Evolutionary conservation across 2,113 vertebrate genomes (phyloP).

Genomic region (Macquaria australasica): DNA sequence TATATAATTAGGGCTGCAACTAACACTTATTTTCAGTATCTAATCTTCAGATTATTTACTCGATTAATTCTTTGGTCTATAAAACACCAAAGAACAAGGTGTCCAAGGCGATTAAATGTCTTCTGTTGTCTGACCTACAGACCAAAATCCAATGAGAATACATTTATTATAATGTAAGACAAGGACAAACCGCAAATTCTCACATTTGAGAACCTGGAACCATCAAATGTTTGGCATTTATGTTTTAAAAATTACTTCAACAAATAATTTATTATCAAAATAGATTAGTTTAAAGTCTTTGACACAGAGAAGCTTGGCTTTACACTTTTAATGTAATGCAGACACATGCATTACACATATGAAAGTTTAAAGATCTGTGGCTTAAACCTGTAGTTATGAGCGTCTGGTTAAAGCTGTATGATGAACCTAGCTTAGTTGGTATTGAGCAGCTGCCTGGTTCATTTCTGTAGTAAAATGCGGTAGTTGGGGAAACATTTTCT

Average conservation of each 20-base stretch:
- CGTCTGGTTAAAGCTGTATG: background rate
- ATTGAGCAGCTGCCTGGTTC: slow-evolving; percentile 6
- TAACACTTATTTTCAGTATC: background rate
- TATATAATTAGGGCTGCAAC: background rate
- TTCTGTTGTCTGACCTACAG: background rate
- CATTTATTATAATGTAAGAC: background rate
- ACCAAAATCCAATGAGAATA: background rate
- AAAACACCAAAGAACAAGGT: no score
- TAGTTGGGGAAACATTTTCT: background rate
- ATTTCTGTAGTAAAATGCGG: background rate
- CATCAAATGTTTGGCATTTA: background rate
- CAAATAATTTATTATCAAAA: no score
- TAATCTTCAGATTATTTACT: background rate
- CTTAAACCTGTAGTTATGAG: background rate
- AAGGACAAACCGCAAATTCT: no score
- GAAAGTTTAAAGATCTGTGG: background rate
- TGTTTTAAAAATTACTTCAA: no score
- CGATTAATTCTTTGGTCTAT: no score
- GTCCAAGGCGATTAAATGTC: background rate
- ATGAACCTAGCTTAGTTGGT: background rate
- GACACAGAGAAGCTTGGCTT: no score
- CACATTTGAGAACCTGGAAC: no score
- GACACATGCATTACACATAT: background rate
- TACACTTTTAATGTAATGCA: background rate
- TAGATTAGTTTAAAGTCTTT: no score